phyloP scores from a whole-genome alignment of 2,797 vertebrate genomes.

The Coranthus polyacanthus region DNA sequence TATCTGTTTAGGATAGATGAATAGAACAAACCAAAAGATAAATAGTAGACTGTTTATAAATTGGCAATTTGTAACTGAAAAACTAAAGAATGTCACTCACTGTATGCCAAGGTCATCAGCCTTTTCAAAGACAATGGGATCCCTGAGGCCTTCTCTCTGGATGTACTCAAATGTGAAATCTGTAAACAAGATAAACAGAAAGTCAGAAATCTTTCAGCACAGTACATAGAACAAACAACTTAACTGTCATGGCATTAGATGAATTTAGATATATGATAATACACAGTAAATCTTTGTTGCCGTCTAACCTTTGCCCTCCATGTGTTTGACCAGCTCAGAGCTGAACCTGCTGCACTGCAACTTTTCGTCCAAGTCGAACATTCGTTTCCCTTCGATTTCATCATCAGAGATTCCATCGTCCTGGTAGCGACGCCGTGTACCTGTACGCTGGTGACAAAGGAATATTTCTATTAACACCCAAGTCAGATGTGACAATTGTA shows the following conservation, averaged over 20 bases:
- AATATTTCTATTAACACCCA: conserved; percentile 5
- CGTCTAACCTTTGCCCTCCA: conserved; percentile 95
- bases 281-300: background rate
- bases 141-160: conserved; percentile 94
- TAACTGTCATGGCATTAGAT: background rate
- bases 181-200: conserved; percentile 63
- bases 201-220: too few species aligned
- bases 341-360: conserved; percentile 89
- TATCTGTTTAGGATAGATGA: background rate
- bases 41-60: background rate
- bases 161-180: conserved; percentile 98
- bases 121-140: conserved; percentile 94
- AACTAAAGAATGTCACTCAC: conserved; percentile 80
- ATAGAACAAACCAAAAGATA: background rate
- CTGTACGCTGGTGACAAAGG: conserved; percentile 87
- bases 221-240: too few species aligned
- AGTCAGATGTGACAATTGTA: background rate
- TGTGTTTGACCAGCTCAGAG: conserved; percentile 92
- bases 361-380: conserved; percentile 96
- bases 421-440: conserved; percentile 94
- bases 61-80: background rate
- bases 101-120: conserved; percentile 94
- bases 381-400: conserved; percentile 97
- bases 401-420: conserved; percentile 98
- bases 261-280: background rate